A percentile compares a stretch with the other conserved stretches of the same genome.
phyloP scores from a whole-genome alignment of 1,140 invertebrate genomes.

The Nephotettix cincticeps region DNA sequence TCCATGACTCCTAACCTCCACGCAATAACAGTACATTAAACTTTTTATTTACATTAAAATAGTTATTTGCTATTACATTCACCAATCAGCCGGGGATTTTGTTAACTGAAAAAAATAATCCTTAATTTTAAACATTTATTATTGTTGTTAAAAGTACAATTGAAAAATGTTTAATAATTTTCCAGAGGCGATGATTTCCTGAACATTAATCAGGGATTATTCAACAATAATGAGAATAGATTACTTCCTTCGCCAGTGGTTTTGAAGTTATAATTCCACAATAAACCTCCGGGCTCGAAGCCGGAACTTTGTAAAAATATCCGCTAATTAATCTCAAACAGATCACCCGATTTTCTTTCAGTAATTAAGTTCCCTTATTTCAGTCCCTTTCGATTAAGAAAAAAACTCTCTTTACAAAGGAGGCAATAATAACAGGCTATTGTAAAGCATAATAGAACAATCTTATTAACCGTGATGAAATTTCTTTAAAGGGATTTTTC shows the following conservation, averaged over 20 bases:
- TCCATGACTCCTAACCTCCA: too few relatives aligned
- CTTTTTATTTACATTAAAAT: too few relatives aligned
- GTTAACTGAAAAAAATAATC: too few relatives aligned
- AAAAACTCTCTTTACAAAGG: not conserved
- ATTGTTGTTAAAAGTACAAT: too few relatives aligned
- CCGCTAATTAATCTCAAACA: constrained; percentile 16
- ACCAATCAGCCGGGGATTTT: too few relatives aligned
- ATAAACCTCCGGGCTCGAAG: not conserved
- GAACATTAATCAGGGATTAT: not conserved
- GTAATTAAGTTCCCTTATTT: constrained; percentile 10
- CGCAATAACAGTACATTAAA: too few relatives aligned
- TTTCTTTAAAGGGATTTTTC: constrained; percentile 17
- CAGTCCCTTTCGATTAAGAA: not conserved
- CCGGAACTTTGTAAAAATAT: not conserved
- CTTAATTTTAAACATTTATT: too few relatives aligned
- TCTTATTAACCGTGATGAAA: constrained; percentile 19
- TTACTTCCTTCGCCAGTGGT: not conserved
- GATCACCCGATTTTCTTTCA: constrained; percentile 5
- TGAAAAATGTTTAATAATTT: too few relatives aligned
- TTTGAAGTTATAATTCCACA: not conserved
- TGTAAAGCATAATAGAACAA: constrained; percentile 15
- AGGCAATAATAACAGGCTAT: constrained; percentile 1
- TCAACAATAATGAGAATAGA: not conserved
- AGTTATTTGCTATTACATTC: too few relatives aligned
- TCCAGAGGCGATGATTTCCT: too few relatives aligned